Percentiles rank a stretch among this genome's conserved stretches.
These are phyloP conservation scores for Colletes latitarsis DNA, from an alignment of 1,140 invertebrate species.

Conservation along the genomic window DNA sequence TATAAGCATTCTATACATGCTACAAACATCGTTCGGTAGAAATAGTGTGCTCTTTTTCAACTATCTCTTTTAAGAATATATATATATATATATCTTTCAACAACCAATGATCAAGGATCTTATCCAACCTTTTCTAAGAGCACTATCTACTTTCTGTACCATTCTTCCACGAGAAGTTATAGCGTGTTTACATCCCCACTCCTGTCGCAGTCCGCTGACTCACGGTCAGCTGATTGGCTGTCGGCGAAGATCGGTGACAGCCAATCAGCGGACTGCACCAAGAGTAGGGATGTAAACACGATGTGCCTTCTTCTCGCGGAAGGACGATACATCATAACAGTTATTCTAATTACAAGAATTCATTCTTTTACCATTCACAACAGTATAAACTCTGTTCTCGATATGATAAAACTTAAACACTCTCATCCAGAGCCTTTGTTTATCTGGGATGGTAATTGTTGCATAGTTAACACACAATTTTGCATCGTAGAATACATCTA, in stretches of 20 bases:
- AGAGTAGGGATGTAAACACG: too few relatives aligned
- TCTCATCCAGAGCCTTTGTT: conserved; percentile 73
- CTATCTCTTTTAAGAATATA: conserved; percentile 33
- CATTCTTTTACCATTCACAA: conserved; percentile 67
- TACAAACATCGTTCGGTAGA: conserved; percentile 64
- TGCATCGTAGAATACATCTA: conserved; percentile 62
- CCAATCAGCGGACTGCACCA: too few relatives aligned
- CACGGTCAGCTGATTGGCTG: too few relatives aligned
- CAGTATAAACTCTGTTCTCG: conserved; percentile 70
- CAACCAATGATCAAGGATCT: conserved; percentile 42
- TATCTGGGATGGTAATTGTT: conserved; percentile 62
- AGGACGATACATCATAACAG: conserved; percentile 59
- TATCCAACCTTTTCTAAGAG: conserved; percentile 31
- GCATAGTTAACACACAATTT: conserved; percentile 60
- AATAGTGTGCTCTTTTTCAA: conserved; percentile 48
- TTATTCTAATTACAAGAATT: conserved; percentile 68
- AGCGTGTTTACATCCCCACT: too few relatives aligned
- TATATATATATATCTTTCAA: conserved; percentile 48
- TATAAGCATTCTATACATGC: conserved; percentile 60
- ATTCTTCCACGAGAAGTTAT: too few relatives aligned
- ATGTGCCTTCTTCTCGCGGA: too few relatives aligned
- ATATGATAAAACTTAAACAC: conserved; percentile 68
- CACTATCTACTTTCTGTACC: conserved; percentile 43
- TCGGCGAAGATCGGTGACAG: too few relatives aligned
- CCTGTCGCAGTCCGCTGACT: too few relatives aligned